Base-by-base conservation (phyloP, 2,888 invertebrate species). In the Tenthredo distinguenda region DNA sequence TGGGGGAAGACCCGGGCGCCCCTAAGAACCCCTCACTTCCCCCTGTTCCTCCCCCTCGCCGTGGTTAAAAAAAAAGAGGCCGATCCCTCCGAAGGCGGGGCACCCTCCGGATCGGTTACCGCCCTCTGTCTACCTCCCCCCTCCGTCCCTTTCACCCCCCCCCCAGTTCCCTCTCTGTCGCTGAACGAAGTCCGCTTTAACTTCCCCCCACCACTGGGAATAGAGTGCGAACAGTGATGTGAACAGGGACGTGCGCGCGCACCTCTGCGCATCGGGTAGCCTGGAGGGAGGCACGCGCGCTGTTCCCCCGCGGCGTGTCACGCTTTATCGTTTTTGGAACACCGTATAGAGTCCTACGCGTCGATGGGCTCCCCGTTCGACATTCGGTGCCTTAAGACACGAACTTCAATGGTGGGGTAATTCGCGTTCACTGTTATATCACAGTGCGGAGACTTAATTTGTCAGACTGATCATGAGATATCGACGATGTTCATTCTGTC, bases 211-310 rank as follows among this genome's bases (percentile, higher is more conserved):
- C 89, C 86, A 76, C 74, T 81, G n/a, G 58, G 86, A 55, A 79
- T 84, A 84, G 88, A 71, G 65, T 82, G 87, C 86, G 86, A 84
- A 74, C 85, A 84, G 87, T 88, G 88, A 90, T 89, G 90, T 89
- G 89, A 88, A 87, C 87, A 90, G 47, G 87, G 88, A 90, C 90
- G 88, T 91, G 92, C 92, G 92, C 91, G 92, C 92, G 91, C 93
- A 90, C 86, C 86, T 18, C 65, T 84, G 85, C 87, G 79, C 83
- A 86, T 58, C 65, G 83, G 81, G 81, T 85, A 82, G 85, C 86
- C 88, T 87, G 86, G 88, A 88, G 86, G 88, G 89, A 89, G 88
- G 88, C 89, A 89, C 90, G 89, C 89, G 91, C 89, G 87, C 87
- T 81, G 68, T 86, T 85, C 86, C 86, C 84, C 81, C 84, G 84